Evolutionary conservation across 1,140 invertebrate genomes (phyloP).

Genomic region (Drosophila mayri): DNA sequence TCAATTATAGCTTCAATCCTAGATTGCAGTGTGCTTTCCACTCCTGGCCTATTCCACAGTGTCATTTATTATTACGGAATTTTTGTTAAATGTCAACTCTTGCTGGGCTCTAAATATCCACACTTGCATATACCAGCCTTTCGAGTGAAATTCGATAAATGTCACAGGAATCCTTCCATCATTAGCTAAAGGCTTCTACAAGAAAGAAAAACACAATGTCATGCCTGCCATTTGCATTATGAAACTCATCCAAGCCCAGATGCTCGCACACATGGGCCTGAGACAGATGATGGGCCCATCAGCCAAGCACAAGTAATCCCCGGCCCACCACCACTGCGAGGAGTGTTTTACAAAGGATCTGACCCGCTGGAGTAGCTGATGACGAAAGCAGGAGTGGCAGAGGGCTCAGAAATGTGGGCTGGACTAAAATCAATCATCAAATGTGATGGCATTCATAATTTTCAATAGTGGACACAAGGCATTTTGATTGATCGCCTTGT

Average conservation of each 20-base stretch:
- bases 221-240: constrained; percentile 72
- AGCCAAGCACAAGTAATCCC: constrained; percentile 37
- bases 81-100: constrained; percentile 32
- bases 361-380: constrained; percentile 1
- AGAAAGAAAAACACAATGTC: constrained; percentile 74
- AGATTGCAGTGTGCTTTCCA: background rate
- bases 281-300: constrained; percentile 61
- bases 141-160: constrained; percentile 33
- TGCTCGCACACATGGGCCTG: constrained; percentile 26
- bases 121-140: constrained; percentile 30
- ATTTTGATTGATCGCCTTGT: constrained; percentile 69
- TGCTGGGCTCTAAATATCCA: constrained; percentile 36
- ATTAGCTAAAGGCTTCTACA: constrained; percentile 78
- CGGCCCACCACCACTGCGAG: background rate
- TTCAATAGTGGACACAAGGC: constrained; percentile 75
- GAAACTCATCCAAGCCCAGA: constrained; percentile 17
- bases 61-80: constrained; percentile 19
- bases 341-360: constrained; percentile 41
- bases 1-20: too few species aligned
- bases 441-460: constrained; percentile 80
- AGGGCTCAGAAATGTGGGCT: constrained; percentile 39
- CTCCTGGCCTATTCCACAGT: background rate
- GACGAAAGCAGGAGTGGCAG: background rate
- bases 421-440: constrained; percentile 75
- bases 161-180: constrained; percentile 67